Conservation (phyloP, 2,797 vertebrate species). For the Pristis pectinata region DNA sequence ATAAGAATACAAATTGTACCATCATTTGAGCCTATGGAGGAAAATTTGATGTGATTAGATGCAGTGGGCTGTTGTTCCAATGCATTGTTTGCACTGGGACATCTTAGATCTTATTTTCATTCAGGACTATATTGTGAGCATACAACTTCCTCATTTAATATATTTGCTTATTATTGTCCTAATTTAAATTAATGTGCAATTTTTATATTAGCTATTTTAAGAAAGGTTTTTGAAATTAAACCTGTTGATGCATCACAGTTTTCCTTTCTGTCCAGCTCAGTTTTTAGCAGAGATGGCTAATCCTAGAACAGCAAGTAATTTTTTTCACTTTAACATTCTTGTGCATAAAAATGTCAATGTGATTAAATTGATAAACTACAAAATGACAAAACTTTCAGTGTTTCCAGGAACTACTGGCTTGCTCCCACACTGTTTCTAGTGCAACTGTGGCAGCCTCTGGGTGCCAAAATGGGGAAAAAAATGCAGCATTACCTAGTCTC, state of each 20-base stretch:
- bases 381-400: background rate
- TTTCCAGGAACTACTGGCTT: background rate
- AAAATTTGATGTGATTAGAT: background rate
- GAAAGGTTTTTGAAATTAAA: background rate
- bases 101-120: background rate
- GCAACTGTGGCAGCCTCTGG: background rate
- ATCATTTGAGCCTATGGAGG: background rate
- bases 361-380: conserved; percentile 23
- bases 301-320: conserved; percentile 32
- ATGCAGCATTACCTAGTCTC: background rate
- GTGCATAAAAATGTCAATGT: conserved; percentile 17
- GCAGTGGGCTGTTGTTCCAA: background rate
- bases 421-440: no score
- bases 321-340: conserved; percentile 2
- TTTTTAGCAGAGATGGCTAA: conserved; percentile 33
- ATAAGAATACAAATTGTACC: background rate
- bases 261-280: conserved; percentile 11
- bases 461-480: background rate
- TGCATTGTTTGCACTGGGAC: no score
- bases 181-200: background rate
- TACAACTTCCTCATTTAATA: background rate
- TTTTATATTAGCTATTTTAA: background rate
- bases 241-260: background rate
- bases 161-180: background rate
- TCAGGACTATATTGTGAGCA: background rate